Evolutionary conservation across 2,113 vertebrate genomes (phyloP).

Genomic region (Callospermophilus lateralis): DNA sequence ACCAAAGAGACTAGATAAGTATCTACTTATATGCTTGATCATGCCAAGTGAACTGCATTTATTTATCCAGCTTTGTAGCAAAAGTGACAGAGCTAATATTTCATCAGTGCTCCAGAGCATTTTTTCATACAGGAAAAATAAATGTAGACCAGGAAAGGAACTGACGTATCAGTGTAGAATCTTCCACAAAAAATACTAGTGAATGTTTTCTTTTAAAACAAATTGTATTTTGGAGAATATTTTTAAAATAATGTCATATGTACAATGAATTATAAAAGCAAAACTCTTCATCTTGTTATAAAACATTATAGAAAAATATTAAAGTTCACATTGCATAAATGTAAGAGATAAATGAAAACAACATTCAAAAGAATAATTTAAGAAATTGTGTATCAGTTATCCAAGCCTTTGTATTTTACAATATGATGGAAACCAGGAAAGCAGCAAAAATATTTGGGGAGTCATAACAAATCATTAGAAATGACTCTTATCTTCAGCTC

Average conservation of each 20-base stretch:
- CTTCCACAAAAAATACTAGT: not conserved
- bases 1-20: not conserved
- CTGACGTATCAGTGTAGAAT: not conserved
- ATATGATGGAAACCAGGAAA: not conserved
- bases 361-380: conserved; percentile 21
- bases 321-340: conserved; percentile 41
- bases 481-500: not conserved
- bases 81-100: not conserved
- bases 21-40: not conserved
- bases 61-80: not conserved
- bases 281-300: not conserved
- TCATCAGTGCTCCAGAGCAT: not conserved
- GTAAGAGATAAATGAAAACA: not conserved
- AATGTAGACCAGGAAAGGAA: not conserved
- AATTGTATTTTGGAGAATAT: not conserved
- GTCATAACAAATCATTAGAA: not conserved
- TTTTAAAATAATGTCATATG: not conserved
- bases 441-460: not conserved
- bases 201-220: not conserved
- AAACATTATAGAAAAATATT: not conserved
- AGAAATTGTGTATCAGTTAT: not conserved
- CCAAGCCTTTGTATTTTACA: conserved; percentile 36
- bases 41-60: not conserved
- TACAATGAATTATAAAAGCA: not conserved
- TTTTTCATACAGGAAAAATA: not conserved